phyloP scores from a whole-genome alignment of 1,140 invertebrate species.

The Phymorhynchus buccinoides region DNA sequence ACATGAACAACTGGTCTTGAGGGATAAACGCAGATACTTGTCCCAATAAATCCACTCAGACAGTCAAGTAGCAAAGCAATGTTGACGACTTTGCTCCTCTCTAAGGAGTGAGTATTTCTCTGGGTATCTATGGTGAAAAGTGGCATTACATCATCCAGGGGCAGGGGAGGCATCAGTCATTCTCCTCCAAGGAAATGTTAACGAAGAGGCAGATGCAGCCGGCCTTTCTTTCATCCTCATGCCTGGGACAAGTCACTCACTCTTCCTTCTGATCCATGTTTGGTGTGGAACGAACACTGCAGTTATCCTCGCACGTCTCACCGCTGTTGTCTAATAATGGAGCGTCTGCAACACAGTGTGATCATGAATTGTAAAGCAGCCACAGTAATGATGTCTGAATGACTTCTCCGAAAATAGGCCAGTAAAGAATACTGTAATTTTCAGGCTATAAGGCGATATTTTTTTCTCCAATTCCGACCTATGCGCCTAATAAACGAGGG shows the following conservation, averaged over 20 bases:
- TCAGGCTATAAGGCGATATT: too few relatives aligned
- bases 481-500: too few relatives aligned
- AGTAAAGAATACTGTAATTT: too few relatives aligned
- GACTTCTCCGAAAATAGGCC: too few relatives aligned
- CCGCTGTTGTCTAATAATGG: constrained; percentile 43
- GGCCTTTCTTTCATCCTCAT: neutral
- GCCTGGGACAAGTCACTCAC: neutral
- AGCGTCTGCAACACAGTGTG: constrained; percentile 25
- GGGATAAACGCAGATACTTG: neutral
- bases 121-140: neutral
- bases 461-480: too few relatives aligned
- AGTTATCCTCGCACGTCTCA: constrained; percentile 31
- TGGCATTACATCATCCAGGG: neutral
- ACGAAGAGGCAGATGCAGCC: neutral
- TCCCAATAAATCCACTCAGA: neutral
- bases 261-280: constrained; percentile 41
- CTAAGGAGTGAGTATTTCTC: neutral
- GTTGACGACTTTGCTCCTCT: neutral
- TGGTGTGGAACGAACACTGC: constrained; percentile 28
- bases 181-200: neutral
- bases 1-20: neutral
- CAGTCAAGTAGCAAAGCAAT: neutral
- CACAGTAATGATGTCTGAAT: too few relatives aligned
- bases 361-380: neutral
- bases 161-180: neutral